Base-by-base conservation (phyloP, 2,888 invertebrate species). In the Microplitis manilae region DNA sequence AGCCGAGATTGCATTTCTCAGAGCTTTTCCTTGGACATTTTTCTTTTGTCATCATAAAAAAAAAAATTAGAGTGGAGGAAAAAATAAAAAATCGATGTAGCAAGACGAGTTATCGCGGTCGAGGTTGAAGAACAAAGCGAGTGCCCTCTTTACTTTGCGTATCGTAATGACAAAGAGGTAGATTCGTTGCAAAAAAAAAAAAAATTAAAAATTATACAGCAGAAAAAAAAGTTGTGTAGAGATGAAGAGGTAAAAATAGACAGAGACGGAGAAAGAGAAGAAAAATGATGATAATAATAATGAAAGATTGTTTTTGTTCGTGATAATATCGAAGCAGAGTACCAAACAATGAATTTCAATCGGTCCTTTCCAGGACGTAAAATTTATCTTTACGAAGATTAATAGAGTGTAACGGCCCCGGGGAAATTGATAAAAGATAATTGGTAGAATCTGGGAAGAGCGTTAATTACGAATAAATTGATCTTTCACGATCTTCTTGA, bases 391-490 rank as follows among this genome's bases (percentile, higher is more conserved):
- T 17, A 30, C 39, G 61, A 71, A 71, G 61, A 61, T 61, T 71
- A 71, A 71, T 71, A 71, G 61, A 62, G 71, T 61, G 40, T 71
- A 71, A 71, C 61, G 71, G 71, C 62, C 62, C 38, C 39, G 61
- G 71, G 61, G 61, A 62, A 71, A 71, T 71, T 71, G 71, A 71
- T 71, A 41, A 71, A 70, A 70, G 65, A 65, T 65, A 65, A 65
- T 65, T 65, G 20, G 65, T 65, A 8, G 65, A 65, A 30, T 13
- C 30, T 17, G 41, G 69, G 69, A 20, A 50, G 50, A 62, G 69
- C 69, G 64, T 75, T 75, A 75, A 75, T 75, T 69, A 70, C 69
- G 75, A 75, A 75, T 75, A 70, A 75, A 64, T 75, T 75, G 69
- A 75, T 75, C 73, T 73, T 67, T 68, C 68, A 73, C 62, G 15